Conservation (phyloP, 2,797 vertebrate genomes). For the Micrastur ruficollis region DNA sequence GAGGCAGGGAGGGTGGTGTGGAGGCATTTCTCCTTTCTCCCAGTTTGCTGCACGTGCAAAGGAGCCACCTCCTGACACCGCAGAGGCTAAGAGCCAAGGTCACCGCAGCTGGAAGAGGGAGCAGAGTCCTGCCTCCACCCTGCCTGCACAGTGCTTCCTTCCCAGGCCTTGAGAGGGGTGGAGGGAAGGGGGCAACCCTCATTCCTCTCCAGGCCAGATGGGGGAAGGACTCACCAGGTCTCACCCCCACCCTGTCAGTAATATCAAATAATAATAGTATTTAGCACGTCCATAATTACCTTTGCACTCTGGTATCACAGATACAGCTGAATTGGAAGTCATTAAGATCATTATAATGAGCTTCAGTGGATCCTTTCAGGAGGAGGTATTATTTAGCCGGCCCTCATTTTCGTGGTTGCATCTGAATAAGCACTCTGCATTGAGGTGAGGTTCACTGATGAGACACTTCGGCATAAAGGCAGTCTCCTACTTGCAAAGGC, state of each 20-base stretch:
- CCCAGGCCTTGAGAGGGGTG: not conserved
- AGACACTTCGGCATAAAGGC: constrained; percentile 1
- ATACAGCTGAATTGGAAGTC: constrained; percentile 45
- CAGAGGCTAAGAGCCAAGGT: not conserved
- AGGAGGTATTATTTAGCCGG: constrained; percentile 8
- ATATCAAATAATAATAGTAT: constrained; percentile 63
- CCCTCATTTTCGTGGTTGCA: constrained; percentile 6
- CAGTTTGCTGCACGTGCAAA: not conserved
- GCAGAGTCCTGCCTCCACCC: not conserved
- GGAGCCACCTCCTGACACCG: not conserved
- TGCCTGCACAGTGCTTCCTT: not conserved
- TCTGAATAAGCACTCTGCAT: constrained; percentile 41
- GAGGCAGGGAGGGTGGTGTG: not conserved
- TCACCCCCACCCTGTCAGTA: constrained; percentile 45
- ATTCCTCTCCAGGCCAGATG: constrained; percentile 20
- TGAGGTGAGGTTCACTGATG: constrained; percentile 27
- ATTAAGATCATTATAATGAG: constrained; percentile 39
- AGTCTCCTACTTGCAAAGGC: constrained; percentile 40
- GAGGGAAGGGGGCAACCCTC: not conserved
- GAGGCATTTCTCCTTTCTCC: not conserved
- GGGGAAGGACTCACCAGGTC: not conserved
- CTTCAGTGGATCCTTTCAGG: constrained; percentile 50
- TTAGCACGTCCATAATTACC: constrained; percentile 51
- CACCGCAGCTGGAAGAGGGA: not conserved
- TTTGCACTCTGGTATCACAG: constrained; percentile 34